These are phyloP conservation scores for Amorpha juglandis DNA, from an alignment of 2,888 invertebrate species.

Conservation along the genomic window DNA sequence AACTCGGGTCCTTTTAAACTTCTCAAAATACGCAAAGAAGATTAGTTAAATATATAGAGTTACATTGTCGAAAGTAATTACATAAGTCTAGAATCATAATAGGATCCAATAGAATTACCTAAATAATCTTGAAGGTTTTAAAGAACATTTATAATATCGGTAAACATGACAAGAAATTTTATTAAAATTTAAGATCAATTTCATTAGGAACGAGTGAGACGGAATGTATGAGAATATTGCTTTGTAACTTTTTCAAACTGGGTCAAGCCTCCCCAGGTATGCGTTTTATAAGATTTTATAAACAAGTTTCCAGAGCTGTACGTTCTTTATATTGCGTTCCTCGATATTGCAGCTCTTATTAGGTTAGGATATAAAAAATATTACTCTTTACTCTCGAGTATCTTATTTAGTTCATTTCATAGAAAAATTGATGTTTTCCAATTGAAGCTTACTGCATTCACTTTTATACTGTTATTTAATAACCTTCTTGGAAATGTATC, in stretches of 20 bases:
- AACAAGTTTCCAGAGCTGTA: conserved; percentile 13
- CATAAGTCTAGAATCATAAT: too few relatives aligned
- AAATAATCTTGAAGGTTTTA: not conserved
- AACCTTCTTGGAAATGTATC: not conserved
- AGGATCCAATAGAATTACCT: too few relatives aligned
- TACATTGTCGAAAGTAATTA: too few relatives aligned
- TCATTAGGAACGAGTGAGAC: not conserved
- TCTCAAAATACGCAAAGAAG: too few relatives aligned
- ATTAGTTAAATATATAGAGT: too few relatives aligned
- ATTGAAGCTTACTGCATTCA: not conserved
- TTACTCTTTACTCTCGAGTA: not conserved
- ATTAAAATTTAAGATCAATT: not conserved
- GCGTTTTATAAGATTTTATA: conserved; percentile 28
- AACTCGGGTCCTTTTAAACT: too few relatives aligned
- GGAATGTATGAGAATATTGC: conserved; percentile 29
- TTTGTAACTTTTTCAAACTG: conserved; percentile 29
- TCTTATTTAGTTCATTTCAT: conserved; percentile 3
- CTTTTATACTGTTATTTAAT: not conserved
- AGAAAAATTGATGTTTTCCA: not conserved
- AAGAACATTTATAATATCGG: not conserved
- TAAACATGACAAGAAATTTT: not conserved
- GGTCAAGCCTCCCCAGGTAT: conserved; percentile 28
- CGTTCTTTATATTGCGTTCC: conserved; percentile 5
- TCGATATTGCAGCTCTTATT: conserved; percentile 22
- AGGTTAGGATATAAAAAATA: not conserved